Evolutionary conservation across 1,140 invertebrate genomes (phyloP), one percentile per base, ranked within the genome.

Genomic region (Brachionus calyciflorus): DNA sequence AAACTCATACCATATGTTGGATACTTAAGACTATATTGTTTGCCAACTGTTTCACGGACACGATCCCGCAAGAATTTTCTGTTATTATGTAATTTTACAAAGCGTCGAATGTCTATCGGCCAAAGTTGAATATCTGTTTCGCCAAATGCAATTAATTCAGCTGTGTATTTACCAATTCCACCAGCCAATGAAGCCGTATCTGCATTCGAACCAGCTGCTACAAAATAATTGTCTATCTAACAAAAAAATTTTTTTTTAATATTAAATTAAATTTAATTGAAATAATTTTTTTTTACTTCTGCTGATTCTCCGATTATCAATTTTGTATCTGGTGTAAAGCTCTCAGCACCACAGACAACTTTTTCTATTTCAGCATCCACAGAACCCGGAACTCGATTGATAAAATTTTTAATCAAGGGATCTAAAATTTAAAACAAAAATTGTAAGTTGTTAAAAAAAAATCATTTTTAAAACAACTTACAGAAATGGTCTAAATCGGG

Each of bases 131-230:
- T 87, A 7, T 83, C 78, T 51, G 83, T 80, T 73, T 89, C 89
- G 0, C 92, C 92, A 78, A 92, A 90, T 0, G 92, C 87, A 41
- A 99, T 94, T 81, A 92, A 89, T 82, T 98, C 92, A 2, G 93
- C 92, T 6, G 94, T 90, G 0, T 92, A 88, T 80, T 91, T 89
- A 0, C 94, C 96, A n/a, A 96, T 90, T 26, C 95, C 96, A 2
- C 94, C 94, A 30, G 93, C 93, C 7, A 93, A 91, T 7, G 92
- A 91, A 55, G 96, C 91, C 24, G 94, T 94, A 53, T 93, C 90
- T 0, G 93, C 94, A 87, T 95, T 95, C 90, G 97, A 93, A 37
- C 94, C 96, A 73, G 93, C 93, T 3, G 94, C 93, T 21, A 99
- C 90, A 83, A 91, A 94, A 85, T 98, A 99, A 82, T 97, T 97